Evolutionary conservation across 2,888 invertebrate species (phyloP), one percentile per base, ranked within the genome.

Genomic region (Ommatoiulus sabulosus): DNA sequence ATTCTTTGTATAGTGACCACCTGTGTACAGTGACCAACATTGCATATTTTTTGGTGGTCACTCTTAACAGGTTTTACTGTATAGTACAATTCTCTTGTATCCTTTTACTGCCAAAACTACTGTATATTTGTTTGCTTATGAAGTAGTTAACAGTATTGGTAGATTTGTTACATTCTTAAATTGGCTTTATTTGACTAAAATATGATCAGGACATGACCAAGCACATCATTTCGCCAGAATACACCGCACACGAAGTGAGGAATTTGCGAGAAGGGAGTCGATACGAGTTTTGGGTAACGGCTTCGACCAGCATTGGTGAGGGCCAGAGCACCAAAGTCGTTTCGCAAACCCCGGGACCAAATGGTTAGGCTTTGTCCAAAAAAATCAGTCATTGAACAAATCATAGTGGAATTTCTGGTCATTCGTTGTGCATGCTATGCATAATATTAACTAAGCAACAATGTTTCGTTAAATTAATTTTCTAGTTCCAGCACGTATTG

Each of bases 271-370:
- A 90, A 20, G 90, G 91, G 89, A 89, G 91, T 43, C 90, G 91
- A 86, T 92, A 92, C 89, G 91, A 91, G 63, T 92, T 92, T 89
- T 91, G 91, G 86, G 91, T 92, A 12, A 91, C 92, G 1, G 92
- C 92, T 7, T 91, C 91, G 85, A 92, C 92, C 0, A 90, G 91
- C 20, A 91, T 92, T 89, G 92, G 92, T 0, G 92, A 92, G 85
- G 92, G 92, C 12, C 91, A 91, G 46, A 91, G 90, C 87, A 92
- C 92, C 0, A 91, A 91, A 84, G 90, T 91, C 17, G 91, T 91
- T 5, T 90, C 90, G 0, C 91, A 91, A n/a, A 90, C 91, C 52
- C 92, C 92, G 0, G 90, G 91, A 8, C 89, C 91, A 35, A 91
- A 91, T 90, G 92, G 92, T 92, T 84, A 44, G 46, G 52, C 52